phyloP scores from a whole-genome alignment of 2,888 invertebrate species.

The Colletes collaris region DNA sequence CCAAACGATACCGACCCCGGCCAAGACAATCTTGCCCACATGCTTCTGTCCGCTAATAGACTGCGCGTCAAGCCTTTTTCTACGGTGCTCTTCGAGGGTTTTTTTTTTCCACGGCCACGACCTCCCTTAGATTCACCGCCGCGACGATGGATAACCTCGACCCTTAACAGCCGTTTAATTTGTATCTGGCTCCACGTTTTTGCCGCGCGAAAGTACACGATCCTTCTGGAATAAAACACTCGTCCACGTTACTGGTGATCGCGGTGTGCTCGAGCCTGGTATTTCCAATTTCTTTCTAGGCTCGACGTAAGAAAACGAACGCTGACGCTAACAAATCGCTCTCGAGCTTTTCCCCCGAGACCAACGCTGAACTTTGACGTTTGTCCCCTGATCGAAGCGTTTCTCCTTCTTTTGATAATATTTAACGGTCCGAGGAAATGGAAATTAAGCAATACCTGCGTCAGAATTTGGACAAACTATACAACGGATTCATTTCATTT shows the following conservation, averaged over 20 bases:
- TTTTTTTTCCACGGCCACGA: constrained; percentile 12
- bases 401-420: too few relatives aligned
- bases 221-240: constrained; percentile 39
- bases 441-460: too few relatives aligned
- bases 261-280: constrained; percentile 36
- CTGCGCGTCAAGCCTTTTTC: constrained; percentile 68
- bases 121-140: constrained; percentile 63
- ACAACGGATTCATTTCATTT: too few relatives aligned
- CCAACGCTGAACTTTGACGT: constrained; percentile 26
- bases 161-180: constrained; percentile 73
- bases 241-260: constrained; percentile 18
- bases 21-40: constrained; percentile 69
- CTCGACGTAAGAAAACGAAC: constrained; percentile 23
- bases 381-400: too few relatives aligned
- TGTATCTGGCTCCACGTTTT: constrained; percentile 72
- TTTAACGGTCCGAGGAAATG: too few relatives aligned
- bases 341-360: constrained; percentile 17
- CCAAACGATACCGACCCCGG: constrained; percentile 43
- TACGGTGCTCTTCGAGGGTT: constrained; percentile 22
- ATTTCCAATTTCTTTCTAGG: constrained; percentile 55
- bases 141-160: constrained; percentile 70
- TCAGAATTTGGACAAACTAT: too few relatives aligned
- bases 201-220: constrained; percentile 51
- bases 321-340: constrained; percentile 65
- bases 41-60: constrained; percentile 68